Evolutionary conservation across 2,797 vertebrate species (phyloP).

Genomic region (Threskiornis aethiopicus): DNA sequence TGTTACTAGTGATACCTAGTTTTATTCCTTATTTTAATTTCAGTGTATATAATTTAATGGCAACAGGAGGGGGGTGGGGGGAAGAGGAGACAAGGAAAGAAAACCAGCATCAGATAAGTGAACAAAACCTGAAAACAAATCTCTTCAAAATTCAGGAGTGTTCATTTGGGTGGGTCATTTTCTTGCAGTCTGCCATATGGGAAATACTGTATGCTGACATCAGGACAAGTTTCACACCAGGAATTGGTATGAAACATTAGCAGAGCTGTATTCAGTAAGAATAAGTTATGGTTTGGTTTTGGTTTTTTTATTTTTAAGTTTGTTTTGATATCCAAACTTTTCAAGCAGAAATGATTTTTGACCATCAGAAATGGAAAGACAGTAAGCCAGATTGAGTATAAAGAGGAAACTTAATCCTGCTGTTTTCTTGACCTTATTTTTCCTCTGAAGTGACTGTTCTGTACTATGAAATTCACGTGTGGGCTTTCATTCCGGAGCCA

Average conservation of each 20-base stretch:
- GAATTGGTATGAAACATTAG: neutral
- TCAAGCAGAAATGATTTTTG: neutral
- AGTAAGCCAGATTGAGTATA: neutral
- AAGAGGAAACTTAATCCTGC: conserved; percentile 7
- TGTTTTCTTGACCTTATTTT: conserved; percentile 50
- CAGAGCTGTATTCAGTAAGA: conserved; percentile 26
- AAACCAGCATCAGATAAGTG: conserved; percentile 1
- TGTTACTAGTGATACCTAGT: neutral
- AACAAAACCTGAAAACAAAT: neutral
- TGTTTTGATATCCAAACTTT: conserved; percentile 12
- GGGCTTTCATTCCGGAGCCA: neutral
- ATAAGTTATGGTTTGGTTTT: neutral
- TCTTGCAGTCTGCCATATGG: neutral
- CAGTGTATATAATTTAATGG: neutral
- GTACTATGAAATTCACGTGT: neutral
- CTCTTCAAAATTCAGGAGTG: neutral
- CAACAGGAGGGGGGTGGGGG: neutral
- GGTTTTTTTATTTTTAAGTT: neutral
- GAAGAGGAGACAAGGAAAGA: conserved; percentile 2
- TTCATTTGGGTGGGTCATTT: neutral
- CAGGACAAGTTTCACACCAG: neutral
- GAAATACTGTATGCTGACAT: neutral
- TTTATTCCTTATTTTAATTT: neutral
- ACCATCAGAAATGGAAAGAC: neutral
- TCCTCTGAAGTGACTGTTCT: conserved; percentile 9